Base-by-base conservation (phyloP, 2,113 vertebrate genomes). In the Perca flavescens region DNA sequence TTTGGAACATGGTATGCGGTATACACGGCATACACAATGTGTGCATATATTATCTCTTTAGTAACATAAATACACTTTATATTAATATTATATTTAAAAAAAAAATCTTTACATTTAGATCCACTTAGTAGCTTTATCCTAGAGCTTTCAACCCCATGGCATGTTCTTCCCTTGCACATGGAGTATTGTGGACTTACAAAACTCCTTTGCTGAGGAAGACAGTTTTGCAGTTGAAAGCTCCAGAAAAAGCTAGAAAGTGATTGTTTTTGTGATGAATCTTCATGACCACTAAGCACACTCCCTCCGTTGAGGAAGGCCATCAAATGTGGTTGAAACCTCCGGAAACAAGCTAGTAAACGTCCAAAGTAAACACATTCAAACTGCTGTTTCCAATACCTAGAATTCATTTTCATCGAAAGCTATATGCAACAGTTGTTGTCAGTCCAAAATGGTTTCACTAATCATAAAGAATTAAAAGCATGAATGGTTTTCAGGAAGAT, bases 401-500 rank as follows among this genome's bases (percentile, higher is more conserved):
- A 71, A 31, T 40, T 0, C 25, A 73, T 15, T 49, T 43, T 40
- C 7, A 25, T 1, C 0, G 56, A n/a, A 34, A 49, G 16, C n/a
- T 1, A 34, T 3, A 34, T 22, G 43, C 34, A 22, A 34, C 17
- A 52, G 43, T 54, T 50, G 36, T 12, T 5, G 10, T 43, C 57
- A 58, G 28, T n/a, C 52, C 28, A 17, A 57, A 69, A 58, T 57
- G 28, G 3, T 56, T 71, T 65, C 9, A 67, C 72, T 72, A 56
- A 67, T 54, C 72, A 36, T 34, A 34, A 72, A 54, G 50, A 78
- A 64, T 86, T 53, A 60, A 69, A 82, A 25, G 64, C 57, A 43
- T 78, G 63, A 74, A 34, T 46, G 74, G n/a, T 77, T 78, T 80
- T 86, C 22, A 64, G 67, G 74, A 78, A 65, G 52, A 28, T 69